Evolutionary conservation across 2,113 vertebrate species (phyloP), one percentile per base, ranked within the genome.

Genomic region (rabbit (Oryctolagus cuniculus)): DNA sequence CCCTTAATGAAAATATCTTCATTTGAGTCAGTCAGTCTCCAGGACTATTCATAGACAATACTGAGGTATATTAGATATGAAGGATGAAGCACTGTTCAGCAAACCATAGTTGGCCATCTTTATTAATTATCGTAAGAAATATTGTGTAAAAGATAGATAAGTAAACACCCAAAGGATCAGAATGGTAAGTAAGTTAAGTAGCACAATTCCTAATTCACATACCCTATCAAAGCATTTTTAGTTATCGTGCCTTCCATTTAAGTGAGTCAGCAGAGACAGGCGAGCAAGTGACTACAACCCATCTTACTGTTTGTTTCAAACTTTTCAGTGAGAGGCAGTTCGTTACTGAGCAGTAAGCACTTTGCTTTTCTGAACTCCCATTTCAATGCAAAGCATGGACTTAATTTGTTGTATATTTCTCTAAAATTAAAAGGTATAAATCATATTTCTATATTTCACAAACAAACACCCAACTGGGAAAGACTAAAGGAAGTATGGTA

Each of bases 101-200:
- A 95, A 95, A 80, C 72, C 96, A 87, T 51, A 92, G 74, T 96
- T 95, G 93, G 91, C 70, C 78, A 95, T 89, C 27, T 80, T 44
- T 85, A 94, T 86, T 93, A 97, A 97, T 96, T 93, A 96, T 25
- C 73, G 6, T 86, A 75, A 91, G 95, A 97, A 97, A 97, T 96
- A 97, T 81, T 94, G 36, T 87, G 58, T 75, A 96, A 70, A 98
- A 96, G 77, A 96, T 97, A 95, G 70, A 95, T 96, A 96, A 97
- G 72, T 58, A 92, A 98, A 95, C 17, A 86, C 75, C 21, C 86
- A 92, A 96, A 75, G 66, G 64, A 97, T 98, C 95, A 84, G 87
- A 95, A 98, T 34, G 31, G n/a, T n/a, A 98, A 98, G 94, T 92
- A 98, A 75, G 10, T 44, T 73, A 95, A 97, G 61, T 94, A 97